Evolutionary conservation across 2,888 invertebrate species (phyloP), one percentile per base, ranked within the genome.

Genomic region (Unio pictorum): DNA sequence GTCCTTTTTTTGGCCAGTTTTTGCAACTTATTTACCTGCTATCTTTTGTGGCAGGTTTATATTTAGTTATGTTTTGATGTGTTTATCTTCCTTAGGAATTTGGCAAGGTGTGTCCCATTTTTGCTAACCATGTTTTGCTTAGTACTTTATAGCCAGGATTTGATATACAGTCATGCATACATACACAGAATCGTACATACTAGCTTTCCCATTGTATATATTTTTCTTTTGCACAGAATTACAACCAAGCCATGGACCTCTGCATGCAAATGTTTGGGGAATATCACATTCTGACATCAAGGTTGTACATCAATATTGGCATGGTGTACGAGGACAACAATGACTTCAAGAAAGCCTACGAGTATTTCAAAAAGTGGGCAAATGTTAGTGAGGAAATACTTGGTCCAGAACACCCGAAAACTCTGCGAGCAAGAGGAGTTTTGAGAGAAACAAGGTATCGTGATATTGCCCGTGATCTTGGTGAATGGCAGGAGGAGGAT

Each of bases 191-290:
- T 15, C 45, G 3, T 45, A 45, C 45, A 45, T 45, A 15, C 45
- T 15, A 45, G 4, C 15, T 45, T 45, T 45, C 11, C 2, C 45
- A 45, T 45, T 45, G 3, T 45, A 45, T 45, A 45, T 15, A 45
- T 15, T 15, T 45, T 15, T 45, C 15, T 45, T 45, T 11, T 15
- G 45, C 45, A 45, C 83, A 89, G 89, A 76, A 84, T 61, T 89
- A 89, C 75, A 87, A 89, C 67, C 80, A 87, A 66, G 88, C 89
- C 1, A 86, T 88, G 86, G 88, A 89, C 67, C 77, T 89, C 64
- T 87, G 87, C 68, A 86, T 86, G 84, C 88, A 89, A 77, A 88
- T 89, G 83, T 89, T 87, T 70, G 89, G 89, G 20, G 89, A 89
- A 75, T 83, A 86, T 66, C 87, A 87, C 73, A 86, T 88, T 20